These are phyloP conservation scores for Tryphoninae sp. DNA, from an alignment of 2,888 invertebrate species.

Conservation along the genomic window DNA sequence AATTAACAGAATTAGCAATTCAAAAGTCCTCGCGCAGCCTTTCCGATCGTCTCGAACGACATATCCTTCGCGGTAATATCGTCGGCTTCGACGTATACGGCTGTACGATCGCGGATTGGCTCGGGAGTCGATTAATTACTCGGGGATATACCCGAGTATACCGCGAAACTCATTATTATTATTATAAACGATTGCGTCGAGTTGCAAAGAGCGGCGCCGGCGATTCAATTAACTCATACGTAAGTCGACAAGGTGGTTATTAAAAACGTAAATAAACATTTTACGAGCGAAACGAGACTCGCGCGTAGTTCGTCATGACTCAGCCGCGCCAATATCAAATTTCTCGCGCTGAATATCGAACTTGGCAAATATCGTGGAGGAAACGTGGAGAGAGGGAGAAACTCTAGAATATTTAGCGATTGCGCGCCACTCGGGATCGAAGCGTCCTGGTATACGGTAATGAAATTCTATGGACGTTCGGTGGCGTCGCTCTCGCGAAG, in stretches of 20 bases:
- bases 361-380: not conserved
- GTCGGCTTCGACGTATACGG: not conserved
- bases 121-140: not conserved
- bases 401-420: not conserved
- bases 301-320: not conserved
- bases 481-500: not conserved
- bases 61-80: slow-evolving; percentile 9
- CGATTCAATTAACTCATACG: slow-evolving; percentile 3
- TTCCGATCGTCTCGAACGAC: slow-evolving; percentile 3
- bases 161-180: not conserved
- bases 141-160: not conserved
- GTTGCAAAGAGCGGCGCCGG: slow-evolving; percentile 10
- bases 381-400: not conserved
- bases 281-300: not conserved
- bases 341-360: not conserved
- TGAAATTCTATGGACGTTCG: not conserved
- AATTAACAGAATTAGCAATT: slow-evolving; percentile 8
- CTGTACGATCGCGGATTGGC: not conserved
- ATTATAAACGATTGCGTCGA: not conserved
- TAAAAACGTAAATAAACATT: not conserved
- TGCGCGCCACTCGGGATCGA: not conserved
- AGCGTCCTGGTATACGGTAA: not conserved
- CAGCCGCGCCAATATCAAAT: not conserved
- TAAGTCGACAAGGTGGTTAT: not conserved
- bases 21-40: not conserved